Conservation (phyloP, 2,888 invertebrate species). For the Lasioglossum vierecki region DNA sequence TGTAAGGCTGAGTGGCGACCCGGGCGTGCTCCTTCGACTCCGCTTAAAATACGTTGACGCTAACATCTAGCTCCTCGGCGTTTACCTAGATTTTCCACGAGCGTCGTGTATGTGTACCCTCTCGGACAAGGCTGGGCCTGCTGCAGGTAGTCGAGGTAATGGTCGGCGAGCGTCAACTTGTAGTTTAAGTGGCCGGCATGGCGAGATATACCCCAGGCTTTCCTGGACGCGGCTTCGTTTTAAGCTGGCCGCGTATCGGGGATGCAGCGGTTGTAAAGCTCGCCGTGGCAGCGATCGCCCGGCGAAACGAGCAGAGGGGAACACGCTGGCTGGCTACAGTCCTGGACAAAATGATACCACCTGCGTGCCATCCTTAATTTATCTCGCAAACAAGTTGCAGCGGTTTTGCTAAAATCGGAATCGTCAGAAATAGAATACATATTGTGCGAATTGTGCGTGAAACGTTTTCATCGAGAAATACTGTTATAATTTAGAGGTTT, state of each 20-base stretch:
- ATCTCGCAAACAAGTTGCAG: neutral
- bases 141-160: constrained; percentile 37
- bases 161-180: constrained; percentile 36
- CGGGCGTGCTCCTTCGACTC: neutral
- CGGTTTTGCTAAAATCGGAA: too few species aligned
- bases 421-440: too few species aligned
- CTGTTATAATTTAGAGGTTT: too few species aligned
- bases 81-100: constrained; percentile 4
- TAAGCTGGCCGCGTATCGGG: constrained; percentile 37
- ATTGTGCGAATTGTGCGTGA: too few species aligned
- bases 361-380: constrained; percentile 1
- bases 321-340: neutral
- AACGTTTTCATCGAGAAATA: too few species aligned
- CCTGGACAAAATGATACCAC: neutral
- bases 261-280: constrained; percentile 32
- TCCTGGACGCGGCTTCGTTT: constrained; percentile 8
- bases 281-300: constrained; percentile 8
- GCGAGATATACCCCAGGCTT: constrained; percentile 33
- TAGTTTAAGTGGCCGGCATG: constrained; percentile 48
- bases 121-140: neutral
- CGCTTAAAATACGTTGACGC: constrained; percentile 6
- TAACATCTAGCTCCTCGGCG: constrained; percentile 9
- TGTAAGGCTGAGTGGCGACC: neutral
- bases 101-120: neutral
- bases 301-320: constrained; percentile 14